Evolutionary conservation across 92 coral and sea anemone genomes (phyloP).

Genomic region (Muricea muricata): DNA sequence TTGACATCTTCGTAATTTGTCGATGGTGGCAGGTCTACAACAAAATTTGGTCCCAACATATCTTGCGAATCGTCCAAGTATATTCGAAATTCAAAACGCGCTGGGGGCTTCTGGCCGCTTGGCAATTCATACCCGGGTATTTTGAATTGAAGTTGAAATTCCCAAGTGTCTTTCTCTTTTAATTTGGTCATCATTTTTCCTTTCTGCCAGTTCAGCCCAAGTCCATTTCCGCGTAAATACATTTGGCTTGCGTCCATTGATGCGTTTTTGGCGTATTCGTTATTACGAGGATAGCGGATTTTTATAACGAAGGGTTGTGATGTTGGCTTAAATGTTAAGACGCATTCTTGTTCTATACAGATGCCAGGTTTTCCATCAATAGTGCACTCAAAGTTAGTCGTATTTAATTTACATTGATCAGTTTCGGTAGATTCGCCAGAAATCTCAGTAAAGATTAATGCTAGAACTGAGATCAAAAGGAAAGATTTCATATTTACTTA

Average conservation of each 20-base stretch:
- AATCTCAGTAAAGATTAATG: too few relatives aligned
- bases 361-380: background rate
- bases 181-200: conserved; percentile 49
- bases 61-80: conserved; percentile 29
- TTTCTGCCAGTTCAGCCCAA: conserved; percentile 54
- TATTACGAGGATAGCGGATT: conserved; percentile 6
- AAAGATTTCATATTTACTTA: too few relatives aligned
- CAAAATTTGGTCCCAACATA: conserved; percentile 63
- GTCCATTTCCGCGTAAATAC: conserved; percentile 60
- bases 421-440: too few relatives aligned
- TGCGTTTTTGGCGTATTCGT: background rate
- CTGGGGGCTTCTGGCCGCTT: background rate
- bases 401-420: too few relatives aligned
- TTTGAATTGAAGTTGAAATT: background rate
- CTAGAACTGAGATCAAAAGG: too few relatives aligned
- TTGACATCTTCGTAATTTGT: background rate
- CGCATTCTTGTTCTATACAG: background rate
- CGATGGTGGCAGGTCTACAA: conserved; percentile 29
- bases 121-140: background rate
- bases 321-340: background rate
- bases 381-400: too few relatives aligned
- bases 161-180: conserved; percentile 48
- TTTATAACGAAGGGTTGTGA: background rate
- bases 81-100: conserved; percentile 18
- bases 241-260: conserved; percentile 9